phyloP scores from a whole-genome alignment of 2,113 vertebrate genomes.

The Lanius collurio region DNA sequence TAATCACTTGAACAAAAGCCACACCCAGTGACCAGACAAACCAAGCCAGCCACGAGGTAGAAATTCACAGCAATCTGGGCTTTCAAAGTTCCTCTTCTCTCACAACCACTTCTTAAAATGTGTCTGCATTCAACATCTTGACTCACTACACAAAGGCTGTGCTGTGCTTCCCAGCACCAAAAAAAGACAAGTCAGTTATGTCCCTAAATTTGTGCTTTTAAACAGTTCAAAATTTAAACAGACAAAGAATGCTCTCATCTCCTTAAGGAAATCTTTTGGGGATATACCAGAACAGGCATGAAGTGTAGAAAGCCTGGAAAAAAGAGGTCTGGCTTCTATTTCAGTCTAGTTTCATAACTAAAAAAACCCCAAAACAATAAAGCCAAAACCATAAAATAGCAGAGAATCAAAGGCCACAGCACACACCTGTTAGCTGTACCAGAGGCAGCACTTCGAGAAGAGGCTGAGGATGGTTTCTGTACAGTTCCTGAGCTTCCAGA shows the following conservation, averaged over 20 bases:
- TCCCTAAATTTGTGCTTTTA: neutral
- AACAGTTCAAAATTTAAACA: neutral
- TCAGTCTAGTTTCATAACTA: neutral
- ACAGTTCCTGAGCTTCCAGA: conserved; percentile 68
- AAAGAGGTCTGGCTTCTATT: neutral
- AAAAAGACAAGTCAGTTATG: neutral
- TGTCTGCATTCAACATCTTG: neutral
- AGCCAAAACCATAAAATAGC: fast-evolving
- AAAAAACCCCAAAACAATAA: neutral
- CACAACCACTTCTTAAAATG: neutral
- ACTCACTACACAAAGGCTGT: neutral
- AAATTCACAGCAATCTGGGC: neutral
- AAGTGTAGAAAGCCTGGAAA: neutral
- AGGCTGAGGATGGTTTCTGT: conserved; percentile 66
- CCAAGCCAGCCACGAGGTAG: neutral
- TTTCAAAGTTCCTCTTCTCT: neutral
- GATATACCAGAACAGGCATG: neutral
- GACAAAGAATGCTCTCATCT: neutral
- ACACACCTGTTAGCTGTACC: conserved; percentile 54
- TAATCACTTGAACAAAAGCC: neutral
- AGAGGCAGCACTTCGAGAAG: conserved; percentile 58
- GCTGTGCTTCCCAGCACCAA: neutral
- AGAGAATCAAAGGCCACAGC: neutral
- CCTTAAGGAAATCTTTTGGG: neutral
- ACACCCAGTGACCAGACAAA: neutral